Evolutionary conservation across 2,797 vertebrate species (phyloP), one percentile per base, ranked within the genome.

Genomic region (Garrulus glandarius): DNA sequence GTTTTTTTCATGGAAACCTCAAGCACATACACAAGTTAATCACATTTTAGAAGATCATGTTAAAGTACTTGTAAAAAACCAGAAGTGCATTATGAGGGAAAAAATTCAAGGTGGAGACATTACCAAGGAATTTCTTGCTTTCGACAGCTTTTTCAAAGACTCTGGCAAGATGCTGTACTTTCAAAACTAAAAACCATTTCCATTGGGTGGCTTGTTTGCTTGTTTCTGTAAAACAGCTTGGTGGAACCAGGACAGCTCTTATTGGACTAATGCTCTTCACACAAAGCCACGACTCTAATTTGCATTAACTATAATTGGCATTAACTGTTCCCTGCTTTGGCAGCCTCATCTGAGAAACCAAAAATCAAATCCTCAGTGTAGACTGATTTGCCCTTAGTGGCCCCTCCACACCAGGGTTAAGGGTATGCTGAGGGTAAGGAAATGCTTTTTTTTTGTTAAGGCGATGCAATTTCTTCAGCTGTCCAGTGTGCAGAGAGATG

Each of bases 1-100:
- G 57, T 91, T 97, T 96, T 96, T 83, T 59, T 96, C 94, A 82
- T 75, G 55, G 92, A 87, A 92, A 81, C 95, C 96, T 97, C 95
- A 85, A 97, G 92, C 65, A 77, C 72, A 74, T 87, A 90, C 47
- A 80, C 65, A 95, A 74, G 53, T 93, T 88, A 94, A 93, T 92
- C 91, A 95, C 63, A 67, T 96, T 97, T 90, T 94, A 94, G 85
- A 96, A 77, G 21, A 84, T 88, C 15, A 82, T 59, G 93, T 96
- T 93, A 92, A 96, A 97, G 87, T 65, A 71, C 84, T 95, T 21
- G 15, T 88, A 65, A 94, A 92, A 95, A 92, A 97, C 5, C 49
- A 92, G 87, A 95, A 97, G 59, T 76, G 68, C 60, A 46, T 86
- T 92, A 82, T 85, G 60, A 44, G 29, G 20, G 26, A 65, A 75